Conservation (phyloP, 1,140 invertebrate species). For the Brachionus angularis region DNA sequence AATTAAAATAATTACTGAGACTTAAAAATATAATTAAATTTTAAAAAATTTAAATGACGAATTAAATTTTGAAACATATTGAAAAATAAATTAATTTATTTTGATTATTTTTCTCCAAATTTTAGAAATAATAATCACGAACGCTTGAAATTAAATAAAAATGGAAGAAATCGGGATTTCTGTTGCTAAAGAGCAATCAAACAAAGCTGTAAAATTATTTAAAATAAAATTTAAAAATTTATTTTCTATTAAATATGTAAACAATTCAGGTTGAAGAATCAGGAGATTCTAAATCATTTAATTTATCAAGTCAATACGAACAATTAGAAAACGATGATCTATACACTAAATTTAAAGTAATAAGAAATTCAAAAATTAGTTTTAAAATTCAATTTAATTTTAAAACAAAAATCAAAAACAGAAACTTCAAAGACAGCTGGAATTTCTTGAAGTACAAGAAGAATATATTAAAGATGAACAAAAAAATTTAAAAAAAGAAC, state of each 20-base stretch:
- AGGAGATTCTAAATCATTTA: constrained; percentile 22
- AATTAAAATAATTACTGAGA: no score
- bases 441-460: constrained; percentile 93
- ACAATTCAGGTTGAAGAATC: not conserved
- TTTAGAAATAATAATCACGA: no score
- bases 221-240: not conserved
- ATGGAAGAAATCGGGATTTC: constrained; percentile 43
- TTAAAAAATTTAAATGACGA: no score
- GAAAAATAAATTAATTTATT: no score
- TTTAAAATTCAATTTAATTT: not conserved
- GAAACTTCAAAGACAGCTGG: constrained; percentile 90
- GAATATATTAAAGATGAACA: constrained; percentile 98
- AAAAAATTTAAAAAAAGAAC: constrained; percentile 93
- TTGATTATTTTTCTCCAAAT: no score
- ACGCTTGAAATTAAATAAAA: no score
- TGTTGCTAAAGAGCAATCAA: not conserved
- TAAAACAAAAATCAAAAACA: constrained; percentile 51
- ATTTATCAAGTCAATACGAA: constrained; percentile 24
- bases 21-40: no score
- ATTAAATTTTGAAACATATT: no score
- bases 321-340: constrained; percentile 42
- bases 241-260: not conserved
- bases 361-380: not conserved
- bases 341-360: constrained; percentile 40
- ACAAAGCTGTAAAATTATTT: not conserved